Evolutionary conservation across 2,113 vertebrate species (phyloP), one percentile per base, ranked within the genome.

Genomic region (Henicopernis longicauda): DNA sequence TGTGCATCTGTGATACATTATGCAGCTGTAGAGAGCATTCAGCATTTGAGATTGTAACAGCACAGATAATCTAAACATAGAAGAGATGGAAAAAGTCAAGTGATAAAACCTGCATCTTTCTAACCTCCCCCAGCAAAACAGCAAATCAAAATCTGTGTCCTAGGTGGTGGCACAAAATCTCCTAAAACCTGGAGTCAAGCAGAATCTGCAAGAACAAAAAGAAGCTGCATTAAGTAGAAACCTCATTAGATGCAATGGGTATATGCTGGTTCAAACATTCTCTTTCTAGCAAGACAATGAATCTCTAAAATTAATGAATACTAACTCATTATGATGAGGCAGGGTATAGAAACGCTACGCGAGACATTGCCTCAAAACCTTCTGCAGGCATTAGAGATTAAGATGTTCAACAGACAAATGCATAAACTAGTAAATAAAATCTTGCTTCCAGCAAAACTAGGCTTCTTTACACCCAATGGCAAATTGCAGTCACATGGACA

Each of bases 1-100:
- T 94, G 52, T 85, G 92, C 92, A 88, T 85, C 89, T 95, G 74
- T 47, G 70, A n/a, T 25, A 40, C 61, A 10, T 59, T 52, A 66
- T 70, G 86, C 92, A 96, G 94, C 94, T 92, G 95, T 74, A 87
- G 79, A 82, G 70, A 88, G 55, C 55, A 74, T 82, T 94, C 70
- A 85, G 92, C 50, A 7, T 73, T 69, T 52, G 29, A 78, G 70
- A 50, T 13, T 50, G 31, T 45, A 73, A 38, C 67, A 83, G 81
- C 84, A 63, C 54, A 67, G 62, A 83, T 86, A 22, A 61, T 80
- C 84, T 91, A 93, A 94, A 86, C 77, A 61, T 80, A 72, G 92
- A 79, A 55, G 71, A 63, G 77, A 54, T 58, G 71, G 58, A 34
- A 59, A 62, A 93, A 86, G 79, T 85, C 94, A 91, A 91, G 78